Evolutionary conservation across 2,113 vertebrate species (phyloP).

Genomic region (Eulemur macaco): DNA sequence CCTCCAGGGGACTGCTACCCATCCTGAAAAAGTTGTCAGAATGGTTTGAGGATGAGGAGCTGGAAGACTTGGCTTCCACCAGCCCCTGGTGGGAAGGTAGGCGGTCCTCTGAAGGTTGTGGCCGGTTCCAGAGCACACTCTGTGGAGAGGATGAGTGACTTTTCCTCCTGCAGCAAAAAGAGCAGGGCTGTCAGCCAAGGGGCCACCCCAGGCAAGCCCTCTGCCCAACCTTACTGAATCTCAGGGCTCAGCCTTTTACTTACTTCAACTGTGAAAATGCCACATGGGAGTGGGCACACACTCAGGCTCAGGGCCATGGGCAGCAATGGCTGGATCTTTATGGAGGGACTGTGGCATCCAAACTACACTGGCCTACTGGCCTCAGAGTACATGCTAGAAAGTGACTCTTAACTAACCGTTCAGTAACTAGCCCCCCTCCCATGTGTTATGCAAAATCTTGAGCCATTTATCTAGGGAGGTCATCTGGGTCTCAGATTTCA

Average conservation of each 20-base stretch:
- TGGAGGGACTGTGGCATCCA: neutral
- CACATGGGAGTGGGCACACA: neutral
- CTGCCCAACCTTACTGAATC: neutral
- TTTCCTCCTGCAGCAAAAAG: slow-evolving; percentile 88
- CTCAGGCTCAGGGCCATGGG: neutral
- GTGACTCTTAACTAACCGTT: neutral
- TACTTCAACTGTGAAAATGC: neutral
- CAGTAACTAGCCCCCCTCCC: neutral
- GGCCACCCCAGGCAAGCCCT: neutral
- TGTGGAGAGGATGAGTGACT: slow-evolving; percentile 90
- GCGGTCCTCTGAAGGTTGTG: slow-evolving; percentile 88
- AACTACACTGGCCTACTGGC: neutral
- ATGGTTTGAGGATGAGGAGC: slow-evolving; percentile 96
- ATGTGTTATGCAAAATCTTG: neutral
- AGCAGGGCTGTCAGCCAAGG: neutral
- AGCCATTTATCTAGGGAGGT: neutral
- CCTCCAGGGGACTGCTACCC: slow-evolving; percentile 97
- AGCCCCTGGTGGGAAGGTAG: slow-evolving; percentile 80
- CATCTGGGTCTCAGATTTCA: neutral
- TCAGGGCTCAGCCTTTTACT: neutral
- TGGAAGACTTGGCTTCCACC: slow-evolving; percentile 91
- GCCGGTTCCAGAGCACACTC: slow-evolving; percentile 89
- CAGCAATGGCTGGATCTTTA: neutral
- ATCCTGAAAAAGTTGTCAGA: slow-evolving; percentile 91
- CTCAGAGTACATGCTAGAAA: neutral